Percentiles rank a stretch among this genome's conserved stretches.
phyloP scores from a whole-genome alignment of 2,888 invertebrate genomes.

The Macrosiphum euphorbiae region DNA sequence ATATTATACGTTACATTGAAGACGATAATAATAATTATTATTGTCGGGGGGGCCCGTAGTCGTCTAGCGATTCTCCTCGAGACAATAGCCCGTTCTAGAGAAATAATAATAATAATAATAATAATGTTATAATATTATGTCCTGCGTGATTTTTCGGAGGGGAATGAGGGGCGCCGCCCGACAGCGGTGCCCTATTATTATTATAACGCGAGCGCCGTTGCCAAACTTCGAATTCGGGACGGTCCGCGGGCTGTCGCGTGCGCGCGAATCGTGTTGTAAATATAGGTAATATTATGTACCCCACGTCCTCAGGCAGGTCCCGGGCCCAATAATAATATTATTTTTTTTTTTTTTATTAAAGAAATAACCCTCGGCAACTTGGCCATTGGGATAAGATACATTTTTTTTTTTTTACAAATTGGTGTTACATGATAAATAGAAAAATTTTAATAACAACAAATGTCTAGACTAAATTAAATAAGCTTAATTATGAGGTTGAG shows the following conservation, averaged over 20 bases:
- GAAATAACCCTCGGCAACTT: too few species aligned
- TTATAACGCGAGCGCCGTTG: slow-evolving; percentile 31
- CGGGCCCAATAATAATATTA: not conserved
- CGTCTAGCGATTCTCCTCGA: not conserved
- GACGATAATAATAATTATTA: slow-evolving; percentile 53
- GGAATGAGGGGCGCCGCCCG: slow-evolving; percentile 11
- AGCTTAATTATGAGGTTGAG: too few species aligned
- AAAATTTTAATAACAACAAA: too few species aligned
- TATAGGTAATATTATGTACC: not conserved
- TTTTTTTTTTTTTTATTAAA: too few species aligned
- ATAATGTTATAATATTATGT: not conserved
- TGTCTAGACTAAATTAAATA: too few species aligned
- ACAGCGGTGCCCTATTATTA: slow-evolving; percentile 42
- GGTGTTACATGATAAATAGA: too few species aligned
- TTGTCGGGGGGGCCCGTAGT: slow-evolving; percentile 20
- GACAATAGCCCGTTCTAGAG: slow-evolving; percentile 56
- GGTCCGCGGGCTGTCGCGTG: slow-evolving; percentile 12
- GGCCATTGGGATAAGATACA: too few species aligned
- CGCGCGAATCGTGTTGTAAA: not conserved
- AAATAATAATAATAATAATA: not conserved
- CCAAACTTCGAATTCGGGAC: slow-evolving; percentile 32
- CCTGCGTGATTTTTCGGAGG: slow-evolving; percentile 38
- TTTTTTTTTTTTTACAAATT: too few species aligned
- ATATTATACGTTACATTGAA: not conserved
- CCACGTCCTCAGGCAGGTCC: not conserved